Percentiles rank a stretch among this genome's conserved stretches.
These are phyloP conservation scores for Holothuria scabra DNA, from an alignment of 53 echinoderm and acorn worm species.

Conservation along the genomic window DNA sequence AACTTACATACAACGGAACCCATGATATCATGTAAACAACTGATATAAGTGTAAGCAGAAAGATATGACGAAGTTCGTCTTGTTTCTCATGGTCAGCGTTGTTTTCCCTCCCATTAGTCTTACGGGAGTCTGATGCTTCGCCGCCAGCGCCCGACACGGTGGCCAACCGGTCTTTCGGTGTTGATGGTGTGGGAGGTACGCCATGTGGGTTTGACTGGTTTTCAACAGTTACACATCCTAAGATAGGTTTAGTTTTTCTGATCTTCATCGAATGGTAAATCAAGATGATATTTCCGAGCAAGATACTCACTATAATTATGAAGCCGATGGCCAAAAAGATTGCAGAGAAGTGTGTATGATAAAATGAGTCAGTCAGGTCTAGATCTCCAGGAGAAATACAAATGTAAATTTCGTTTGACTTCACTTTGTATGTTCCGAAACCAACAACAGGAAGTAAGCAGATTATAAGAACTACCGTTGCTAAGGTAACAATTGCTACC, in stretches of 20 bases:
- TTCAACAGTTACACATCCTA: no score
- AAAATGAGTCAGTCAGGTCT: conserved; percentile 21
- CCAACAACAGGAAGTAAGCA: conserved; percentile 64
- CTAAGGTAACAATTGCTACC: conserved; percentile 36
- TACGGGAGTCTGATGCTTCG: no score
- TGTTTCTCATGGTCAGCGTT: no score
- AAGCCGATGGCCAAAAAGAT: conserved; percentile 54
- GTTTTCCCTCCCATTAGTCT: no score
- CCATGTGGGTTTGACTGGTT: no score
- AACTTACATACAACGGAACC: conserved; percentile 74
- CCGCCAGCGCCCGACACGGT: no score
- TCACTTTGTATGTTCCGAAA: conserved; percentile 56
- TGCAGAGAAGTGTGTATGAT: conserved; percentile 54
- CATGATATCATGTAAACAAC: conserved; percentile 67
- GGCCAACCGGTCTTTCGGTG: no score
- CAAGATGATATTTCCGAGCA: conserved; percentile 59
- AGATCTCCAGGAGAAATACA: conserved; percentile 78
- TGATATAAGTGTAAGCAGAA: conserved; percentile 48
- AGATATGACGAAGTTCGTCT: no score
- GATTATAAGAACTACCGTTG: conserved; percentile 16
- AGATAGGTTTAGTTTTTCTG: not conserved
- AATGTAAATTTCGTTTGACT: conserved; percentile 38
- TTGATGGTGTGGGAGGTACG: no score
- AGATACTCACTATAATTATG: conserved; percentile 54
- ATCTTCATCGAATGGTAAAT: conserved; percentile 44